A percentile compares a stretch with the other conserved stretches of the same genome.
These are phyloP conservation scores for Equus quagga DNA, from an alignment of 2,113 vertebrate genomes.

Conservation along the genomic window DNA sequence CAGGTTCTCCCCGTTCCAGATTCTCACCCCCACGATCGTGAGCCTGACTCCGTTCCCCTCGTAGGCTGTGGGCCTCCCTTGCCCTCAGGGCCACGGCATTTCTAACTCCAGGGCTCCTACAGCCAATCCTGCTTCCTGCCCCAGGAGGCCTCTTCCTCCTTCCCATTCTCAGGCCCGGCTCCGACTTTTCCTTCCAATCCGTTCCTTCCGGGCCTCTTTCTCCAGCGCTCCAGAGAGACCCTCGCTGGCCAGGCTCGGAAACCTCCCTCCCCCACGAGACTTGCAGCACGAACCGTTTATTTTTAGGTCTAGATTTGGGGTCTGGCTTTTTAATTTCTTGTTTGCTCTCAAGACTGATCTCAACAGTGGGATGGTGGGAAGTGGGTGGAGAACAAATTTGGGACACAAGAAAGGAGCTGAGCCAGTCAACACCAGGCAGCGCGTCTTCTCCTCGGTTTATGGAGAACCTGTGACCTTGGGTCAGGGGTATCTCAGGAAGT, in stretches of 20 bases:
- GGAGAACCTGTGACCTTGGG: too few relatives aligned
- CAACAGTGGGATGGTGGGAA: background rate
- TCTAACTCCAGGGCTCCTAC: background rate
- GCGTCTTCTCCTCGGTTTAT: accelerated
- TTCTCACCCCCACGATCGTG: accelerated
- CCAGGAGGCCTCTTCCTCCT: background rate
- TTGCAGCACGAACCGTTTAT: background rate
- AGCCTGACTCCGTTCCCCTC: too few relatives aligned
- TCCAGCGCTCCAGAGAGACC: background rate
- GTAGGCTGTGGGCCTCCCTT: accelerated
- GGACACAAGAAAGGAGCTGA: background rate
- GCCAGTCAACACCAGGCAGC: accelerated
- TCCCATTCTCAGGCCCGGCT: accelerated
- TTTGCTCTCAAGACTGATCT: background rate
- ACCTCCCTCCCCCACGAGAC: background rate
- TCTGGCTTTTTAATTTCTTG: background rate
- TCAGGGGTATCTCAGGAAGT: background rate
- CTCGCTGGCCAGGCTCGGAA: background rate
- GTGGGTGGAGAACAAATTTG: background rate
- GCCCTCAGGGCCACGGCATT: accelerated
- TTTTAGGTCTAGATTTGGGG: background rate
- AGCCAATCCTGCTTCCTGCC: accelerated
- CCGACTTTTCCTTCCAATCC: background rate
- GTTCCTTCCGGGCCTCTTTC: accelerated
- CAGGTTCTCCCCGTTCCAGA: background rate